Base-by-base conservation (phyloP, 2,113 vertebrate genomes). In the Himantopus leucocephalus region DNA sequence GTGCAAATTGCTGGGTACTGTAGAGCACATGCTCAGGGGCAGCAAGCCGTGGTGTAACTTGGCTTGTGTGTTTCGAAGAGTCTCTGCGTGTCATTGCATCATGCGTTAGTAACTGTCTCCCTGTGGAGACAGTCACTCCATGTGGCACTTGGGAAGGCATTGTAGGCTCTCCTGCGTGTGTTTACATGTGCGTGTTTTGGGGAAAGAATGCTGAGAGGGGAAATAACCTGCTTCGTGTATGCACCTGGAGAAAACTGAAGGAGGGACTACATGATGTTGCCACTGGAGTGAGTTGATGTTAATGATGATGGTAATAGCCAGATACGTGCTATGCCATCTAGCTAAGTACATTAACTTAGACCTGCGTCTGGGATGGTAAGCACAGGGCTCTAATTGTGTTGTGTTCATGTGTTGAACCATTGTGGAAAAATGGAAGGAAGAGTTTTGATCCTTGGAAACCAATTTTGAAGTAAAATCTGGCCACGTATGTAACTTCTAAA, bases 181-280 rank as follows among this genome's bases (percentile, higher is more conserved):
- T 14, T 52, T 17, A 18, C 4, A 1, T 9, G 34, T 29, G 15
- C 0, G 0, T 56, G 35, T 87, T 55, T 30, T 19, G 22, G 27
- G 76, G 50, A 37, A 45, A n/a, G 52, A 75, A 12, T 15, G 34
- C 11, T 27, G 47, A 56, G 52, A 66, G 34, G 55, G 64, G 34
- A 66, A 73, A 29, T 52, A n/a, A 35, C 43, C 59, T 19, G 32
- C 56, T 39, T 12, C 10, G 29, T 18, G 35, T 21, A 9, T 10
- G 35, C 63, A 59, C 27, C 27, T 53, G 55, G 48, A 12, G 45
- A 72, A 47, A 47, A 15, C 9, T 35, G 24, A 55, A 53, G 66
- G 47, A 79, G 32, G n/a, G 50, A 32, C 45, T 26, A 30, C 12
- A 30, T n/a, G 39, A 15, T 52, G 32, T 16, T 37, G 48, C 41